Base-by-base conservation (phyloP, 1,140 invertebrate genomes). In the Zophobas atratus region DNA sequence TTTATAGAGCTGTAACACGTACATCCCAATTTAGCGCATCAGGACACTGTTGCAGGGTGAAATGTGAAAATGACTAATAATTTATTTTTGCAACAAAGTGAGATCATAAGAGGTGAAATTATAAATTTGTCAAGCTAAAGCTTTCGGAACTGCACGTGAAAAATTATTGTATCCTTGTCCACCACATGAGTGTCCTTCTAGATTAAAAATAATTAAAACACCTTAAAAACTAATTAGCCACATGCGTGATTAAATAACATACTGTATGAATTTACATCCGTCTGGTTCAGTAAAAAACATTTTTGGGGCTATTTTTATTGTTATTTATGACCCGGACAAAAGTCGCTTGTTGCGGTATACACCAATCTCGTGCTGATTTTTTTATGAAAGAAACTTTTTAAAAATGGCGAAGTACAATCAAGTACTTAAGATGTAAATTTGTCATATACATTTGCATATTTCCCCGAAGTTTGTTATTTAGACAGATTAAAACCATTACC, bases 351-450 rank as follows among this genome's bases (percentile, higher is more conserved):
- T 20, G 53, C 32, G 35, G 53, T n/a, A 55, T 33, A 55, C 33
- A 32, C 8, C 35, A 34, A 6, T 55, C 53, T 32, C 2, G 32
- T 34, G 32, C 20, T 34, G 33, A 34, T 46, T 55, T 34, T 5
- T 55, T 55, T 55, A 55, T 55, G 53, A 20, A 20, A 20, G 20
- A 20, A 4, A 8, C 3, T 2, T 38, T 8, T 36, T 60, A 60
- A 38, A 6, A 60, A n/a, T 33, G 38, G 36, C 56, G 43, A 46
- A 46, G 56, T 60, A 6, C 41, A 67, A 39, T 67, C 41, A 43
- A 67, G 35, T 43, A 41, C 43, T 67, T 67, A 67, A 39, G 5
- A 67, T 67, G 60, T 67, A 67, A 67, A 67, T 67, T 67, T 67
- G 60, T 67, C 39, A 67, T 67, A 43, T 67, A n/a, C 39, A 67